phyloP scores from a whole-genome alignment of 2,113 vertebrate genomes.

The Scartelaos histophorus region DNA sequence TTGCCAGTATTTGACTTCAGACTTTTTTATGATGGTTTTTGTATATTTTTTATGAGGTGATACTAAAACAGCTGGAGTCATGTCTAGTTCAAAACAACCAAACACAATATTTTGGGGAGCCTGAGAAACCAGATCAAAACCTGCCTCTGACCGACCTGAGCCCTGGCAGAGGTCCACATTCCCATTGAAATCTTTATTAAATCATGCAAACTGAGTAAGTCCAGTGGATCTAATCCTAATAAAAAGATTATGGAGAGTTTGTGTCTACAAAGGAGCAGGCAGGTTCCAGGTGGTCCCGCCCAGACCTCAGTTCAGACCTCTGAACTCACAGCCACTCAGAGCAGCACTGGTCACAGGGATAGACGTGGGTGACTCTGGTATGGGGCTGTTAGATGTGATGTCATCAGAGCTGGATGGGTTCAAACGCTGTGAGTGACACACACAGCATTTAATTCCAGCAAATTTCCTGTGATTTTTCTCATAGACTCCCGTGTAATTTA shows the following conservation, averaged over 20 bases:
- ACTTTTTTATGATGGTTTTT: neutral
- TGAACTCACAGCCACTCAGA: neutral
- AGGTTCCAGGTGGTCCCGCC: constrained; percentile 30
- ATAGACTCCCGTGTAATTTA: too few species aligned
- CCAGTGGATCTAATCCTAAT: constrained; percentile 37
- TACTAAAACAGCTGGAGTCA: neutral
- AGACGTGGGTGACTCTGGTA: neutral
- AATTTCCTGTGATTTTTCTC: too few species aligned
- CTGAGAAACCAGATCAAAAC: neutral
- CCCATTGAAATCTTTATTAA: constrained; percentile 54
- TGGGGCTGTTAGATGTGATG: too few species aligned
- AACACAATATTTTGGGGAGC: neutral
- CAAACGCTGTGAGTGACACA: too few species aligned
- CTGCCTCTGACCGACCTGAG: constrained; percentile 18
- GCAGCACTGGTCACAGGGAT: neutral
- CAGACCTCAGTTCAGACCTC: constrained; percentile 8
- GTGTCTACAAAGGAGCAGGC: constrained; percentile 11
- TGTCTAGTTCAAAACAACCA: neutral
- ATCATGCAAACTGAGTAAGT: constrained; percentile 31
- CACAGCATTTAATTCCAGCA: too few species aligned
- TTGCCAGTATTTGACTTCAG: neutral
- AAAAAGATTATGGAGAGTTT: constrained; percentile 23
- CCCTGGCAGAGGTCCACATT: constrained; percentile 9
- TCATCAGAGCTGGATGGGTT: too few species aligned
- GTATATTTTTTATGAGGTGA: neutral